Percentiles rank a stretch among this genome's conserved stretches.
Conservation (phyloP, 2,113 vertebrate species). For the Polyodon spathula region DNA sequence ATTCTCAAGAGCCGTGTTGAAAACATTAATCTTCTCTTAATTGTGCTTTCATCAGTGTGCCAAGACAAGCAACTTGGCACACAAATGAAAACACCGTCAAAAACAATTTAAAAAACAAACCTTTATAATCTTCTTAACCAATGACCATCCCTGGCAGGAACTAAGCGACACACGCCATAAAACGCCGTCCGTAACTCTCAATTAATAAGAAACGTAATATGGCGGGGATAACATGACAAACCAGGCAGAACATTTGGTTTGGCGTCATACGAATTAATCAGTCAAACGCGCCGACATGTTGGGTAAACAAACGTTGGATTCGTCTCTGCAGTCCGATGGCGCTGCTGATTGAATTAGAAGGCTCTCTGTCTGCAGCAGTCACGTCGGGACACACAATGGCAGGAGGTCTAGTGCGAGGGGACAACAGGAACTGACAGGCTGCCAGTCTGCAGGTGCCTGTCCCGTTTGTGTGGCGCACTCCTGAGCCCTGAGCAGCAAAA, state of each 20-base stretch:
- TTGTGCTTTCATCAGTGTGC: too few relatives aligned
- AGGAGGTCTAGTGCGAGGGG: conserved; percentile 15
- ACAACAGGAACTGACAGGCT: conserved; percentile 7
- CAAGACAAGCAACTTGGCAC: too few relatives aligned
- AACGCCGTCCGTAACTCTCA: conserved; percentile 12
- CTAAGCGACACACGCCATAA: conserved; percentile 25
- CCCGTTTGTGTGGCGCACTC: too few relatives aligned
- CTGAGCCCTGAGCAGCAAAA: too few relatives aligned
- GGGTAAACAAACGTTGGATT: conserved; percentile 55
- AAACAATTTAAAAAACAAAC: too few relatives aligned
- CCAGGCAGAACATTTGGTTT: conserved; percentile 68
- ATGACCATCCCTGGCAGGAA: conserved; percentile 32
- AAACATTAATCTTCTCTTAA: too few relatives aligned
- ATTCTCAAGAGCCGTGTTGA: too few relatives aligned
- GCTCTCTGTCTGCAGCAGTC: conserved; percentile 36
- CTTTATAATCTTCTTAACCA: conserved; percentile 33
- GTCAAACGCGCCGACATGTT: conserved; percentile 49
- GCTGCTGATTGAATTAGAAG: conserved; percentile 64
- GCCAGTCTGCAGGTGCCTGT: too few relatives aligned
- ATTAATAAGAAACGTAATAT: conserved; percentile 29
- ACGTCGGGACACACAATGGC: conserved; percentile 14
- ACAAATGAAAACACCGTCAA: too few relatives aligned
- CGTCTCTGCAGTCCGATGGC: conserved; percentile 49
- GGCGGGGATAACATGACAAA: conserved; percentile 51
- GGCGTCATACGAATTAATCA: conserved; percentile 66